Evolutionary conservation across 2,888 invertebrate genomes (phyloP), one percentile per base, ranked within the genome.

Genomic region (Idaea biselata): DNA sequence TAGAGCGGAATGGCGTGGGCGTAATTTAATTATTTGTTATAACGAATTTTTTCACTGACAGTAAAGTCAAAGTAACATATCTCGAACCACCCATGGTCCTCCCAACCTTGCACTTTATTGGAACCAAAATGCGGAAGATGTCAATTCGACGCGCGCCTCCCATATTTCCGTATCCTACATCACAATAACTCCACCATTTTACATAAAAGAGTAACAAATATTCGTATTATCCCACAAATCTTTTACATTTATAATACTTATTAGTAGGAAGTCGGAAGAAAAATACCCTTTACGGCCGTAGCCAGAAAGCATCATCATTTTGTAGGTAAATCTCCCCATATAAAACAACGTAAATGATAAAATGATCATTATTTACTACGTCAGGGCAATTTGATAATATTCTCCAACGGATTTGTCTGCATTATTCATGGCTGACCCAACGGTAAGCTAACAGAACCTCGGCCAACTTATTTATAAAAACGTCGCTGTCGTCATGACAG

Each of bases 241-340:
- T 55, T 16, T 55, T 16, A 7, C 55, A 55, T 55, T 55, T 16
- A 55, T 55, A 55, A 55, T 55, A n/a, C n/a, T n/a, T n/a, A 55
- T 16, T 55, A 55, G 55, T 25, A 25, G 25, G 25, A 25, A 25
- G 25, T 25, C 25, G 25, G 14, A 44, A 44, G 44, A 44, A 44
- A 14, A 44, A 44, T 44, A 14, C 44, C 44, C 8, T 44, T 44
- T 14, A 44, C 44, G 44, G 8, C 44, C 44, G 14, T 44, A 44
- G 44, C 44, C 44, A 14, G 14, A 44, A 44, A 44, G 44, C 44
- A 44, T 11, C 44, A 44, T 44, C 44, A 44, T 44, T 44, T 44
- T 44, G 44, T 44, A 25, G 25, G 25, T 25, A 44, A 44, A 44
- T 44, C 44, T 44, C 44, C 11, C 44, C 44, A 44, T 44, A 44